Evolutionary conservation across 2,888 invertebrate genomes (phyloP).

Genomic region (Zhengitettix transpicula): DNA sequence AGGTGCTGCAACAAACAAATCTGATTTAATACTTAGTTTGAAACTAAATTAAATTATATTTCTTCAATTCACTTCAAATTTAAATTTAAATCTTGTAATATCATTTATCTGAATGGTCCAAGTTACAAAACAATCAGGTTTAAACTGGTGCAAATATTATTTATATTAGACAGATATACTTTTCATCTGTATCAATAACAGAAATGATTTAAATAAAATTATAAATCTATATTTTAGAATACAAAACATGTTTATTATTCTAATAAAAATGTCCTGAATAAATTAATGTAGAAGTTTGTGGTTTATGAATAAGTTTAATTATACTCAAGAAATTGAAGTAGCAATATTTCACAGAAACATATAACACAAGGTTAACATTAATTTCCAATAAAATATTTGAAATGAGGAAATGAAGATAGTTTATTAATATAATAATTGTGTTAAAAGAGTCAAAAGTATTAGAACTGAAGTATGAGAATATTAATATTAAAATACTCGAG

Average conservation of each 20-base stretch:
- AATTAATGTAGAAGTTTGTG: neutral
- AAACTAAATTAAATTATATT: too few relatives aligned
- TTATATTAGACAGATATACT: neutral
- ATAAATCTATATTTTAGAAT: neutral
- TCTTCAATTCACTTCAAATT: too few relatives aligned
- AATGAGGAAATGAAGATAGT: neutral
- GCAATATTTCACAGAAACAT: too few relatives aligned
- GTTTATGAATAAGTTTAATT: neutral
- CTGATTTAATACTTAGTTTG: too few relatives aligned
- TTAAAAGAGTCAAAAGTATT: neutral
- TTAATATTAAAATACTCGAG: neutral
- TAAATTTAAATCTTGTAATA: too few relatives aligned
- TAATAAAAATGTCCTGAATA: neutral
- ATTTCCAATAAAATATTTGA: too few relatives aligned
- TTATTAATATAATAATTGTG: neutral
- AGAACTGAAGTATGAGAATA: neutral
- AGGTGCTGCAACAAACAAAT: conserved; percentile 40
- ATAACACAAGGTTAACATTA: too few relatives aligned
- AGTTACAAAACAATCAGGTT: too few relatives aligned
- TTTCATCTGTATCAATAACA: neutral
- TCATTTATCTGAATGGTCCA: too few relatives aligned
- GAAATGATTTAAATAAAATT: neutral
- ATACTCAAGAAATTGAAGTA: neutral
- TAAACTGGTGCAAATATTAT: too few relatives aligned
- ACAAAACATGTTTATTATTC: neutral